These are phyloP conservation scores for Heliornis fulica DNA, from an alignment of 2,113 vertebrate species.

Conservation along the genomic window DNA sequence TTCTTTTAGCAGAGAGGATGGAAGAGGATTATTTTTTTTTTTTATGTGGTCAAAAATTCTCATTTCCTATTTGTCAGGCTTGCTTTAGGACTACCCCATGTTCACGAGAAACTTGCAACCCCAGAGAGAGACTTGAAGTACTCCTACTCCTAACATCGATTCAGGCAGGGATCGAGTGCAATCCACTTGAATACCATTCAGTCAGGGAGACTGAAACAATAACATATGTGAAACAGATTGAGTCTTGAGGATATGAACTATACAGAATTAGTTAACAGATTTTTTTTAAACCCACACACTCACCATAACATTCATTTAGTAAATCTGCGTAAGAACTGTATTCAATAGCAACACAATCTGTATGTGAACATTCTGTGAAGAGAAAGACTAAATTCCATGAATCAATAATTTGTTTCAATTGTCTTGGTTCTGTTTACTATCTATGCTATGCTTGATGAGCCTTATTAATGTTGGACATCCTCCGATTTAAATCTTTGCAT, in stretches of 20 bases:
- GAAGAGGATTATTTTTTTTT: background rate
- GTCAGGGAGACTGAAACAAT: constrained; percentile 16
- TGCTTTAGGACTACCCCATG: background rate
- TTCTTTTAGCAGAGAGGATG: background rate
- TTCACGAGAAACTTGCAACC: background rate
- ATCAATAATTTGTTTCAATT: constrained; percentile 42
- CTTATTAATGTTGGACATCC: background rate
- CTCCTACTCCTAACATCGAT: background rate
- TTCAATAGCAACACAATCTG: constrained; percentile 37
- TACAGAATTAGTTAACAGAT: constrained; percentile 32
- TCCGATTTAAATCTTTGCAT: background rate
- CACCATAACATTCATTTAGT: constrained; percentile 41
- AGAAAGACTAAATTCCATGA: constrained; percentile 29
- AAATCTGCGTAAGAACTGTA: constrained; percentile 35
- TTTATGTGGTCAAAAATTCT: background rate
- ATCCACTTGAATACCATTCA: background rate
- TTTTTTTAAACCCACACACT: constrained; percentile 13
- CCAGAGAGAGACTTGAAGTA: background rate
- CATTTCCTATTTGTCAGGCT: background rate
- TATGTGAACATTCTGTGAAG: background rate
- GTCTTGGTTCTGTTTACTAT: constrained; percentile 31
- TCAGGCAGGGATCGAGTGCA: background rate
- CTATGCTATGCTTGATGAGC: background rate
- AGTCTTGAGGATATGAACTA: constrained; percentile 27
- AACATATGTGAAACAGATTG: constrained; percentile 55